Evolutionary conservation across 2,113 vertebrate species (phyloP).

Genomic region (Calidris pygmaea): DNA sequence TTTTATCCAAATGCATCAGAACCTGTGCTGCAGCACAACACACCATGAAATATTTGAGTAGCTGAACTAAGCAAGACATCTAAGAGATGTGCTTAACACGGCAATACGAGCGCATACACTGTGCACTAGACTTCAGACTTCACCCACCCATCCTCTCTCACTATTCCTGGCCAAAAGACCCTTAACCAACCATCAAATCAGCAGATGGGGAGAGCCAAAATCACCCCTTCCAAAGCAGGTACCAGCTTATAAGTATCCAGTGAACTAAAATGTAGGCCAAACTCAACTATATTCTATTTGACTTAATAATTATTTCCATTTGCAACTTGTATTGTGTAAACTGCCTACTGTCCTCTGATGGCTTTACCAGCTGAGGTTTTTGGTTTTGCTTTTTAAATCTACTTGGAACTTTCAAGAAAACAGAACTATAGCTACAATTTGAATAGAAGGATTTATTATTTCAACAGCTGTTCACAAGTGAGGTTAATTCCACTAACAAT

Average conservation of each 20-base stretch:
- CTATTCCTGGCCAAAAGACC: not conserved
- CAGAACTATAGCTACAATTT: not conserved
- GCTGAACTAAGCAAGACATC: not conserved
- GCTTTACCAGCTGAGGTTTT: not conserved
- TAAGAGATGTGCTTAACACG: not conserved
- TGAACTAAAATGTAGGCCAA: accelerated
- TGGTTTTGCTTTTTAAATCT: not conserved
- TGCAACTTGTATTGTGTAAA: not conserved
- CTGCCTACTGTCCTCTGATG: not conserved
- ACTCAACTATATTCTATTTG: not conserved
- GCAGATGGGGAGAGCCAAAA: not conserved
- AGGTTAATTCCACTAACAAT: not conserved
- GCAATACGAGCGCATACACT: accelerated
- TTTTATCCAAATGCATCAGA: not conserved
- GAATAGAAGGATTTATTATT: not conserved
- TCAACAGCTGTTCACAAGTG: not conserved
- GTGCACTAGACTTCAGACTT: not conserved
- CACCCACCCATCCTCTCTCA: not conserved
- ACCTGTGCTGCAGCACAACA: not conserved
- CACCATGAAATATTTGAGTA: not conserved
- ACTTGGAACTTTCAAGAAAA: not conserved
- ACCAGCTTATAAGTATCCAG: not conserved
- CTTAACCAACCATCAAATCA: not conserved
- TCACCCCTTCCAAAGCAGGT: not conserved
- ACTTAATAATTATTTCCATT: not conserved